Conservation (phyloP, 2,113 vertebrate species). For the Prinia subflava region DNA sequence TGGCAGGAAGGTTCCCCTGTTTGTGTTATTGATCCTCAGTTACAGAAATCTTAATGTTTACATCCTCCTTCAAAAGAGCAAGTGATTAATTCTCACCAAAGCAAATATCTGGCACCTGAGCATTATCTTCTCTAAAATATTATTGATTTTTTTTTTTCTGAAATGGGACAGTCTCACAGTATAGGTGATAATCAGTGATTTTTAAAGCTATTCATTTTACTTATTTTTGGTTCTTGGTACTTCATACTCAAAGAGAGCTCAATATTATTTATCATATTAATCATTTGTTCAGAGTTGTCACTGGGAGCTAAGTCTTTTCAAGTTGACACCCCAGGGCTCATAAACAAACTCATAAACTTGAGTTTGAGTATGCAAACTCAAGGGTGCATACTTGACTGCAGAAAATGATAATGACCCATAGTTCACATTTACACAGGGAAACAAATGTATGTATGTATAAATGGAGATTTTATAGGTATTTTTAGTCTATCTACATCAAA, state of each 20-base stretch:
- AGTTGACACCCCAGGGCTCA: not conserved
- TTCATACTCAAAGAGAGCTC: not conserved
- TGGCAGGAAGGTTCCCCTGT: not conserved
- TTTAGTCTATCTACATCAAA: not conserved
- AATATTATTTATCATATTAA: not conserved
- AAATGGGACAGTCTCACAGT: not conserved
- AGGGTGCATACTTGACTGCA: not conserved
- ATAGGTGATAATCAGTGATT: not conserved
- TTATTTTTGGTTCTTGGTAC: not conserved
- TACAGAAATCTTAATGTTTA: not conserved
- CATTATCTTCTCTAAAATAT: not conserved
- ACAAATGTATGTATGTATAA: not conserved
- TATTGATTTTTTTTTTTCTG: not conserved
- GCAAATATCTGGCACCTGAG: not conserved
- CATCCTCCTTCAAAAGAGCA: not conserved
- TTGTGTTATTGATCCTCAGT: not conserved
- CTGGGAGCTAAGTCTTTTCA: not conserved
- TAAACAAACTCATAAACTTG: too few species aligned
- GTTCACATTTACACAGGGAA: not conserved
- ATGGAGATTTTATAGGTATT: not conserved
- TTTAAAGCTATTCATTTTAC: not conserved
- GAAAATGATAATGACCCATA: not conserved
- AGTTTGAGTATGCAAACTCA: not conserved
- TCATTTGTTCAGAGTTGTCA: not conserved
- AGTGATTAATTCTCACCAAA: not conserved